Percentiles rank a stretch among this genome's conserved stretches.
Evolutionary conservation across 2,888 invertebrate species (phyloP).

Genomic region (Dorcus parallelipipedus): DNA sequence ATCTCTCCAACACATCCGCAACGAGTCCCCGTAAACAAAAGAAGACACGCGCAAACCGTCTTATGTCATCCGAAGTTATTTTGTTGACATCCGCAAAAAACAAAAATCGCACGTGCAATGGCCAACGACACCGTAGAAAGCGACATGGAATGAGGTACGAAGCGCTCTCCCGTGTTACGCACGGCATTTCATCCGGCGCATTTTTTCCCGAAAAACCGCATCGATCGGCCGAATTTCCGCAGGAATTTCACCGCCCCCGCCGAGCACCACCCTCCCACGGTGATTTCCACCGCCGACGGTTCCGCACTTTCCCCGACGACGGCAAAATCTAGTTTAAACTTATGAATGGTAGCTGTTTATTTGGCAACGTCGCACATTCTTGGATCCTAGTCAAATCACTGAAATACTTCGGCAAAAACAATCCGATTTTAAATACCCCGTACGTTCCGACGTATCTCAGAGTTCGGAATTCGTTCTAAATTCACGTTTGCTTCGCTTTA

Average conservation of each 20-base stretch:
- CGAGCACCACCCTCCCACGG: neutral
- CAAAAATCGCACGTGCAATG: no score
- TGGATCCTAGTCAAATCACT: slow-evolving; percentile 34
- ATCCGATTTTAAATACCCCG: slow-evolving; percentile 18
- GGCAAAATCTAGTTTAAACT: slow-evolving; percentile 12
- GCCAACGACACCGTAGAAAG: neutral
- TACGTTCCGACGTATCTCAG: slow-evolving; percentile 10
- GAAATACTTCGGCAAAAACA: slow-evolving; percentile 25
- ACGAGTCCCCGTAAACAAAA: no score
- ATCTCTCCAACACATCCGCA: no score
- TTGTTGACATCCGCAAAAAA: no score
- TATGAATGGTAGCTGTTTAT: slow-evolving; percentile 30
- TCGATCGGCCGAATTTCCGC: neutral
- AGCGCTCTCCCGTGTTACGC: slow-evolving; percentile 41
- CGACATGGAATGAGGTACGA: slow-evolving; percentile 18
- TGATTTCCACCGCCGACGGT: neutral
- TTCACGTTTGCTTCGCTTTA: slow-evolving; percentile 12
- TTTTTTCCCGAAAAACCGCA: neutral
- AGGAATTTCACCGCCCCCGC: neutral
- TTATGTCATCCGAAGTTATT: no score
- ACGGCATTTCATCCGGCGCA: slow-evolving; percentile 24
- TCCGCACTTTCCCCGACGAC: slow-evolving; percentile 4
- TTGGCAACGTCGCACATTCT: slow-evolving; percentile 43
- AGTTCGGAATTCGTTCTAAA: neutral
- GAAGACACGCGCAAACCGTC: no score